Percentiles rank a stretch among this genome's conserved stretches.
Evolutionary conservation across 2,113 vertebrate species (phyloP).

Genomic region (Boleophthalmus pectinirostris): DNA sequence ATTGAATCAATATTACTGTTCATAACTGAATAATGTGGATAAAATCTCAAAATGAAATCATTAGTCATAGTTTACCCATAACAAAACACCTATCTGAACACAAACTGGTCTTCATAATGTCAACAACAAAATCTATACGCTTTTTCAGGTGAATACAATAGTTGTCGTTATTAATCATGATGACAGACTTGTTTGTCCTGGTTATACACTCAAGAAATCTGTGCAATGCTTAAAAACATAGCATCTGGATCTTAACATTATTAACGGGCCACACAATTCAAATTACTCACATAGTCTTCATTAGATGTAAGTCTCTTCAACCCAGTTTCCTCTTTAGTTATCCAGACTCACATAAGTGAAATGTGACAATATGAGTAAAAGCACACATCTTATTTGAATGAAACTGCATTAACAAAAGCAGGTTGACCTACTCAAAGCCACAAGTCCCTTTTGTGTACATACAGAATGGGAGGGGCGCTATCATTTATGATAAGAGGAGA

Average conservation of each 20-base stretch:
- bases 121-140: not conserved
- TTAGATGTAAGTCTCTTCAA: not conserved
- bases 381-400: not conserved
- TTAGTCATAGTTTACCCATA: not conserved
- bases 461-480: conserved; percentile 42
- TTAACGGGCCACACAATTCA: not conserved
- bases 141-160: not conserved
- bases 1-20: too few relatives aligned
- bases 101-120: not conserved
- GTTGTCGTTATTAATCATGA: not conserved
- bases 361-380: not conserved
- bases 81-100: not conserved
- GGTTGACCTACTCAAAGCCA: not conserved
- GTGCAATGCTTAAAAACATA: not conserved
- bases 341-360: not conserved
- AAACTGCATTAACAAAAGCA: not conserved
- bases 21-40: not conserved
- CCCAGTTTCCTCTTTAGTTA: not conserved
- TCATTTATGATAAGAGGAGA: not conserved
- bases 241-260: not conserved
- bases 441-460: conserved; percentile 20
- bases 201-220: not conserved
- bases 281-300: conserved; percentile 36
- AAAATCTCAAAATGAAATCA: too few relatives aligned
- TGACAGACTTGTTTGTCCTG: not conserved